These are phyloP conservation scores for Salvelinus alpinus DNA, from an alignment of 2,113 vertebrate genomes.

Conservation along the genomic window DNA sequence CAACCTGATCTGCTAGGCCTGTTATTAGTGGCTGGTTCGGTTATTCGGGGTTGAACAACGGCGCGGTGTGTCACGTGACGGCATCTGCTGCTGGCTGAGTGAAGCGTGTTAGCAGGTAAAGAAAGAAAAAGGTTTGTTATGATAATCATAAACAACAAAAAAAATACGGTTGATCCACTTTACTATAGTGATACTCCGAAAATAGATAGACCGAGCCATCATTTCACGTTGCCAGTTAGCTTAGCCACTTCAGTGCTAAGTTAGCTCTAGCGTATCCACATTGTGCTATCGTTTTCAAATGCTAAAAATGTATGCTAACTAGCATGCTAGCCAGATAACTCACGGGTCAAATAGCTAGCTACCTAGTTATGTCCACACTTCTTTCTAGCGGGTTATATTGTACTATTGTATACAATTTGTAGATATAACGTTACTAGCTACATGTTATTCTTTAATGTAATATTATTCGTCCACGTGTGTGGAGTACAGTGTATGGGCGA, in stretches of 20 bases:
- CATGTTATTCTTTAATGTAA: too few relatives aligned
- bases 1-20: constrained; percentile 35
- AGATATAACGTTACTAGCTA: too few relatives aligned
- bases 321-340: constrained; percentile 4
- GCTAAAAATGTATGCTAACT: background rate
- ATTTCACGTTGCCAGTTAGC: too few relatives aligned
- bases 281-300: background rate
- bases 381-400: too few relatives aligned
- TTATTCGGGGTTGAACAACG: constrained; percentile 50
- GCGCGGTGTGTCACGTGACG: constrained; percentile 70
- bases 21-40: background rate
- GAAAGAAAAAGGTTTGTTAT: constrained; percentile 22
- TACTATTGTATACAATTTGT: too few relatives aligned
- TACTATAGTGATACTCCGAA: background rate
- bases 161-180: background rate
- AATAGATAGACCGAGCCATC: too few relatives aligned
- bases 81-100: constrained; percentile 74
- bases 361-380: too few relatives aligned
- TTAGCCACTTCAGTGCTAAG: background rate
- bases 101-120: constrained; percentile 79
- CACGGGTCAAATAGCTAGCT: too few relatives aligned
- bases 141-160: too few relatives aligned
- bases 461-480: too few relatives aligned
- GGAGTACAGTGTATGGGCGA: too few relatives aligned
- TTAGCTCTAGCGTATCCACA: background rate